phyloP scores from a whole-genome alignment of 1,140 invertebrate species.

The Babylonia areolata region DNA sequence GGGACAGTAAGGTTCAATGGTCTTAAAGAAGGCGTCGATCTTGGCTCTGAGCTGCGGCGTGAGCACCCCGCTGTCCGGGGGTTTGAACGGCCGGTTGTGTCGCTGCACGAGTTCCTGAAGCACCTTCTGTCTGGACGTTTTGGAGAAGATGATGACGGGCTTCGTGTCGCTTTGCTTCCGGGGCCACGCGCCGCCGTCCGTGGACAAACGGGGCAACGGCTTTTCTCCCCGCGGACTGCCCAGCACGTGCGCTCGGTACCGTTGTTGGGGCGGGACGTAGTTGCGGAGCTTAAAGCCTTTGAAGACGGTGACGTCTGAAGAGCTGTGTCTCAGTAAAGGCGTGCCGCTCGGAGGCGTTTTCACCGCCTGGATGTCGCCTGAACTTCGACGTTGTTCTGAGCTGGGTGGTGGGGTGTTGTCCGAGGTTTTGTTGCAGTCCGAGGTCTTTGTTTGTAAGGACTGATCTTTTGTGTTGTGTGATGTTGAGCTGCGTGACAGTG shows the following conservation, averaged over 20 bases:
- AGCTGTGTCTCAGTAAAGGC: background rate
- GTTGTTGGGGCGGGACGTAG: slow-evolving; percentile 29
- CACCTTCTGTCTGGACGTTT: background rate
- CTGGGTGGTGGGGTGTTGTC: background rate
- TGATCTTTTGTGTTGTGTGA: background rate
- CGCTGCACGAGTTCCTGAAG: slow-evolving; percentile 16
- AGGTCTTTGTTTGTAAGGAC: background rate
- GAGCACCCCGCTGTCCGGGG: background rate
- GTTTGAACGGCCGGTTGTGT: background rate
- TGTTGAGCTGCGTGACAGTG: background rate
- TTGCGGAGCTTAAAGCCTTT: slow-evolving; percentile 15
- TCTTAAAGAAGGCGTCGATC: slow-evolving; percentile 26
- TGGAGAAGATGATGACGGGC: slow-evolving; percentile 12
- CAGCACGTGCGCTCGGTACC: slow-evolving; percentile 7
- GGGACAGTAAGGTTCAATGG: slow-evolving; percentile 25
- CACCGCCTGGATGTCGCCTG: background rate
- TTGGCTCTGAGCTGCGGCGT: slow-evolving; percentile 28
- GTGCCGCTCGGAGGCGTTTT: background rate
- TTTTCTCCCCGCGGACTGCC: background rate
- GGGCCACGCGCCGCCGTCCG: background rate
- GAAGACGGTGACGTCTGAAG: slow-evolving; percentile 14
- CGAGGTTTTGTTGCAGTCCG: background rate
- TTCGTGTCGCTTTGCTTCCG: background rate
- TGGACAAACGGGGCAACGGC: background rate
- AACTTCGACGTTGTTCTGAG: background rate